Percentiles rank a stretch among this genome's conserved stretches.
These are phyloP conservation scores for Carpatolechia fugitivella DNA, from an alignment of 2,888 invertebrate species.

Conservation along the genomic window DNA sequence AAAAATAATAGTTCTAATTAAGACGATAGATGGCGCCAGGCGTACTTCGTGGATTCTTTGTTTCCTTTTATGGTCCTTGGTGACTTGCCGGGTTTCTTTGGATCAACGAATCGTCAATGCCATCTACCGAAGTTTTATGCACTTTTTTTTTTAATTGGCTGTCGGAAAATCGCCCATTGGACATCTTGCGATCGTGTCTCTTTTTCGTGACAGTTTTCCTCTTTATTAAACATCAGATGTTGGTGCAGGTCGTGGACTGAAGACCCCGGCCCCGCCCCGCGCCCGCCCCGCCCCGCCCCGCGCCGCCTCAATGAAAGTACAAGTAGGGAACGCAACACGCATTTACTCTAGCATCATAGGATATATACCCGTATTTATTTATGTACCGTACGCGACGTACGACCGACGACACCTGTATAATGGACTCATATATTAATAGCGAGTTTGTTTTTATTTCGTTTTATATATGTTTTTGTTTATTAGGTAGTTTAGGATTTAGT, in stretches of 20 bases:
- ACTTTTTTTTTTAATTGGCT: too few relatives aligned
- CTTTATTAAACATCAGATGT: too few relatives aligned
- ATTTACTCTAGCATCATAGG: conserved; percentile 26
- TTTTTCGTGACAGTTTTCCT: too few relatives aligned
- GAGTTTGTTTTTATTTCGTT: conserved; percentile 49
- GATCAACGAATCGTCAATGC: too few relatives aligned
- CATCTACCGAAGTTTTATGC: too few relatives aligned
- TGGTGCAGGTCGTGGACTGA: not conserved
- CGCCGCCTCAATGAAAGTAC: conserved; percentile 34
- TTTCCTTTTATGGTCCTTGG: too few relatives aligned
- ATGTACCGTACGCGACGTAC: not conserved
- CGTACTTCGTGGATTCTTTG: too few relatives aligned
- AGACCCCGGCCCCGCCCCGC: not conserved
- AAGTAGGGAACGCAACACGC: conserved; percentile 28
- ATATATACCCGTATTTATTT: conserved; percentile 17
- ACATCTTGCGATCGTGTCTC: too few relatives aligned
- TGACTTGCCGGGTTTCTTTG: too few relatives aligned
- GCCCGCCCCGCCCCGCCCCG: not conserved
- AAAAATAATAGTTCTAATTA: too few relatives aligned
- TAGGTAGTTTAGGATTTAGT: conserved; percentile 54
- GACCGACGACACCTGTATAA: conserved; percentile 9
- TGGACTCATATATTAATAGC: conserved; percentile 22
- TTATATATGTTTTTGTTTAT: conserved; percentile 56
- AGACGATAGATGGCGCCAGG: too few relatives aligned
- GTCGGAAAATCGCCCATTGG: too few relatives aligned